Evolutionary conservation across 2,888 invertebrate species (phyloP), one percentile per base, ranked within the genome.

Genomic region (Metellina segmentata): DNA sequence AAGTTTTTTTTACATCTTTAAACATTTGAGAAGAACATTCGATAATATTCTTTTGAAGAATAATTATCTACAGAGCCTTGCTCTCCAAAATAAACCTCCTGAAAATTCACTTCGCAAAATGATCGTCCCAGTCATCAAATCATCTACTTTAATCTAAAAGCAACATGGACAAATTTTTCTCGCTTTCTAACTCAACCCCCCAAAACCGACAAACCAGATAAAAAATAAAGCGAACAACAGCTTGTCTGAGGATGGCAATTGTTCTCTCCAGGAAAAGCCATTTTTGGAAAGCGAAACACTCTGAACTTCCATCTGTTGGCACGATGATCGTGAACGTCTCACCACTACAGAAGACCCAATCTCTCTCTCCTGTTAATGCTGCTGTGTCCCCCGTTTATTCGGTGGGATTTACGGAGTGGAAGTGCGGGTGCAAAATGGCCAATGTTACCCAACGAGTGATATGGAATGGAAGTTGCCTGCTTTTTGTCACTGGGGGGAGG

Each of bases 291-390:
- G 11, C 20, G 61, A 77, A 77, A 77, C 53, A 61, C 20, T 61
- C 81, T 34, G 13, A 34, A 16, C 81, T 81, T 34, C 34, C 81
- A 81, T 81, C 81, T 81, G 81, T 81, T 52, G 53, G 19, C 81
- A 61, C 11, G 19, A 52, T 61, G 51, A 77, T n/a, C 49, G 34
- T 51, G 77, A 52, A 52, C 77, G 52, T 77, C 52, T 19, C 51
- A 8, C 7, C 9, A 19, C 52, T 77, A 11, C 77, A 77, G n/a
- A 51, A 7, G 77, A 77, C 49, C 9, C 51, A 77, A n/a, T 9
- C 5, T 16, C 51, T 16, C 51, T 75, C 13, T 74, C 13, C 74
- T 77, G 16, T 51, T 8, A 19, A 51, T 77, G 34, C 77, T n/a
- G 13, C n/a, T 77, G 77, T 34, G 52, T 52, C 77, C n/a, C 51